Conservation (phyloP, 2,888 invertebrate genomes). For the Tenthredo mesomela region DNA sequence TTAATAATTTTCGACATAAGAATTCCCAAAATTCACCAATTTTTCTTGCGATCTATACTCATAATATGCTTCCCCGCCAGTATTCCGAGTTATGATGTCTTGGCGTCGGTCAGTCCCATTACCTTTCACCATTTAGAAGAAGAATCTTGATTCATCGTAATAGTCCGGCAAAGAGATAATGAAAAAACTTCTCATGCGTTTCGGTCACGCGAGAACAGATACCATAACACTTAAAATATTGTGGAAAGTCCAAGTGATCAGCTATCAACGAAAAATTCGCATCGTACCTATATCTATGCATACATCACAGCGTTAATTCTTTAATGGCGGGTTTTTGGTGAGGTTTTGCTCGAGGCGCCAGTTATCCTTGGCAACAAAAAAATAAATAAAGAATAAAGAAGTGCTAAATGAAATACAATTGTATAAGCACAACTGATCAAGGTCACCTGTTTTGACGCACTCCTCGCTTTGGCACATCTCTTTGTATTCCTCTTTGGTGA, state of each 20-base stretch:
- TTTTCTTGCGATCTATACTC: no score
- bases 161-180: neutral
- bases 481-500: constrained; percentile 69
- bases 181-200: neutral
- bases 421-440: neutral
- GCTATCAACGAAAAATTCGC: neutral
- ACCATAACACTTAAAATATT: neutral
- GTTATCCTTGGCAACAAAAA: constrained; percentile 3
- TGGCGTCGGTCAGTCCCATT: neutral
- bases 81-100: neutral
- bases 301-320: neutral
- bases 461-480: constrained; percentile 81
- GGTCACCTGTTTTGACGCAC: constrained; percentile 83
- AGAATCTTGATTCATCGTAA: neutral
- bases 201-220: neutral
- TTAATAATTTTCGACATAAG: no score
- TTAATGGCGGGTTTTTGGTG: neutral
- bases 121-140: neutral
- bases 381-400: neutral
- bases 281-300: neutral
- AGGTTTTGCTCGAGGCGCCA: neutral
- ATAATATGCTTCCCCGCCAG: no score
- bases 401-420: neutral
- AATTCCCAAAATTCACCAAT: no score
- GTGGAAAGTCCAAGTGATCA: neutral